Base-by-base conservation (phyloP, 2,113 vertebrate species). In the Eurypyga helias region DNA sequence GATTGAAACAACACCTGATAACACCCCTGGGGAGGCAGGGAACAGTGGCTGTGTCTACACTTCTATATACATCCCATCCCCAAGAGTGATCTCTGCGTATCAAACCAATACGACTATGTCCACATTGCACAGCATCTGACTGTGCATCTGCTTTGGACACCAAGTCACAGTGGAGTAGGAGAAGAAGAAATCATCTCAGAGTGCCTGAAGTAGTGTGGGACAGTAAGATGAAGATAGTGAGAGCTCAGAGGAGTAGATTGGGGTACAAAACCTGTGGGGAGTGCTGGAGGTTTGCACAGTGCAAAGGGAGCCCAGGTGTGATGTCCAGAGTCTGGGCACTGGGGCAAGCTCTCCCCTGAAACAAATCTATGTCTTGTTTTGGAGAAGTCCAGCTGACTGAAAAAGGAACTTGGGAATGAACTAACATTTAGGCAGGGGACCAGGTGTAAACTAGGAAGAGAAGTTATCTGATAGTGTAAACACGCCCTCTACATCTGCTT, bases 361-460 rank as follows among this genome's bases (percentile, higher is more conserved):
- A 17, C 13, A 92, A 84, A 84, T n/a, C 20, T 58, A 6, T 4
- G 1, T 58, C 90, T 92, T 76, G 19, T 85, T 94, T 92, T 83
- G 71, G 13, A 76, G 83, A 43, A 77, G 34, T 34, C 34, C 72
- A 23, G 17, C 33, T 62, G 72, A 45, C 48, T 0, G 1, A 83
- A 93, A 95, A 79, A 93, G 81, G 81, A 93, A 95, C 38, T 84
- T 4, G 6, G 33, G 65, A 95, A 78, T 81, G 64, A 90, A 79
- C 72, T 94, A 89, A 96, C 77, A 84, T 89, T 89, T 92, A 91
- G 83, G 51, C 89, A 91, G 73, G 38, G 49, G 17, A 87, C 77
- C 93, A 96, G 96, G 96, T 96, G 73, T 76, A 94, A 96, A 93
- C 52, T 51, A 82, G 77, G 52, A 87, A 87, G 69, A 91, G 15